phyloP scores from a whole-genome alignment of 2,797 vertebrate genomes.

The Pelobates cultripes region DNA sequence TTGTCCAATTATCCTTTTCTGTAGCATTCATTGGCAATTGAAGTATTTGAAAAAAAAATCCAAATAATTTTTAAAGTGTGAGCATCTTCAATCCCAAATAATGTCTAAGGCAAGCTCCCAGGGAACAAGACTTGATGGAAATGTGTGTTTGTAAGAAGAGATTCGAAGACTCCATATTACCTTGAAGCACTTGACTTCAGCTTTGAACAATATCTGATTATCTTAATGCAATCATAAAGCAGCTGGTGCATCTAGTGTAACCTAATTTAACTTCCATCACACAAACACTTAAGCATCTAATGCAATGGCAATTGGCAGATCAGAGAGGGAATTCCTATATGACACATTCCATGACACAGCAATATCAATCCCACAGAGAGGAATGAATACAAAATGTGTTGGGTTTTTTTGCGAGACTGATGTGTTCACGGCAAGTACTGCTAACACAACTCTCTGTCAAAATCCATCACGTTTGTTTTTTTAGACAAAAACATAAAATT shows the following conservation, averaged over 20 bases:
- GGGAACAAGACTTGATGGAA: not conserved
- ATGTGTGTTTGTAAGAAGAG: slow-evolving; percentile 22
- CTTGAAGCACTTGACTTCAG: slow-evolving; percentile 21
- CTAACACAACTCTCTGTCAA: not conserved
- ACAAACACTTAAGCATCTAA: slow-evolving; percentile 37
- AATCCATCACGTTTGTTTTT: not conserved
- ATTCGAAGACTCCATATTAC: slow-evolving; percentile 11
- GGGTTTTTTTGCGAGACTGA: not conserved
- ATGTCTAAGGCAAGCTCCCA: not conserved
- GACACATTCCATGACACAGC: slow-evolving; percentile 31
- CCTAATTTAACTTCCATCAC: slow-evolving; percentile 43
- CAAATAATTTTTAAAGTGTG: not conserved
- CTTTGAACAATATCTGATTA: slow-evolving; percentile 41
- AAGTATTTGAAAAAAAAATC: not conserved
- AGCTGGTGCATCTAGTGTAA: slow-evolving; percentile 45
- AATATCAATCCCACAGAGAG: slow-evolving; percentile 6
- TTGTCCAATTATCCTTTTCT: too few relatives aligned
- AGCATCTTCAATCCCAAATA: not conserved
- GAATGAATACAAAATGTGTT: slow-evolving; percentile 19
- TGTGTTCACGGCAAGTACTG: not conserved
- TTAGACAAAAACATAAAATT: too few relatives aligned
- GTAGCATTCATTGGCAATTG: too few relatives aligned
- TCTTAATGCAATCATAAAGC: slow-evolving; percentile 38
- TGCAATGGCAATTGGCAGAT: slow-evolving; percentile 40
- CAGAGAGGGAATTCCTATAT: slow-evolving; percentile 19